Evolutionary conservation across 2,797 vertebrate genomes (phyloP), one percentile per base, ranked within the genome.

Genomic region (Bucorvus abyssinicus): DNA sequence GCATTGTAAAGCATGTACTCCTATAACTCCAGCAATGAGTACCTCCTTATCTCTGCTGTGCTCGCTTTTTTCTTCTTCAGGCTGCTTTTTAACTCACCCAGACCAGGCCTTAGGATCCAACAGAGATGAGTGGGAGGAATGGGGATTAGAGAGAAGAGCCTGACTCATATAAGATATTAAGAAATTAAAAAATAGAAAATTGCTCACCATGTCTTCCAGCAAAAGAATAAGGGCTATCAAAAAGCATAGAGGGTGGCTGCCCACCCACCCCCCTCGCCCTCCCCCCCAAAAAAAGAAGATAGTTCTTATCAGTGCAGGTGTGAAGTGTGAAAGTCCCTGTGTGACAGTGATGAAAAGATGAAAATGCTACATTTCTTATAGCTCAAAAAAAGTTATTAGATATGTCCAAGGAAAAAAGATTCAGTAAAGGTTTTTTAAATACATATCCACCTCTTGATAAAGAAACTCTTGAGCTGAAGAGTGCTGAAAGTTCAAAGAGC

Each of bases 261-360:
- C 36, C 17, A 7, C 20, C 21, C n/a, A 22, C 9, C 13, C 10
- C 45, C 45, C 49, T 24, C 22, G 10, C 52, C 21, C n/a, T n/a
- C 5, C 20, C 0, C 0, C n/a, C 5, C 14, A 56, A 69, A 47
- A 57, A 64, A 53, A 36, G 6, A 15, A 67, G 3, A 10, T 12
- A 16, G 17, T 17, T 87, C 21, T 80, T 55, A 53, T n/a, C 10
- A 74, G 29, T 10, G 20, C 10, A 49, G 20, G 4, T 32, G 4
- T 65, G 84, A 90, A 13, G 19, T 59, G 42, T 50, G n/a, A 71
- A 61, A 40, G 36, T 38, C 20, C 4, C 30, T 44, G 13, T 47
- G 29, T 36, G 29, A 50, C 71, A 40, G 20, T 27, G 26, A 30
- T 45, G 27, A 71, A 76, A 71, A 76, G 20, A 36, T 73, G 7